phyloP scores from a whole-genome alignment of 2,888 invertebrate species.

The Chouioia cunea region DNA sequence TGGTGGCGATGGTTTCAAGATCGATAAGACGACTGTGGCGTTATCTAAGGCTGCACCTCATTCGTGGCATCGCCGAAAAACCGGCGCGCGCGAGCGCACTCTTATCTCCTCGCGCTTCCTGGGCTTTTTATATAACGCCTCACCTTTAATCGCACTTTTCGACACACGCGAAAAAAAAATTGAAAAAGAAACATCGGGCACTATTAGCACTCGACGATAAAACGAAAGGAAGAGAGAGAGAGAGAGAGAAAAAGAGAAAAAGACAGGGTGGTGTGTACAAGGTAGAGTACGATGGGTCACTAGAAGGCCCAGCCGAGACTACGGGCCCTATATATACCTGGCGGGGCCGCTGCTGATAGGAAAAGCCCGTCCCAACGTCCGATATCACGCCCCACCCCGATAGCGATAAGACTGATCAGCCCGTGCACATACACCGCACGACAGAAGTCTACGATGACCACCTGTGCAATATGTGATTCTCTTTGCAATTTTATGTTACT shows the following conservation, averaged over 20 bases:
- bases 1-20: conserved; percentile 23
- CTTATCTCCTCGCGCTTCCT: conserved; percentile 7
- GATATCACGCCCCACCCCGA: conserved; percentile 64
- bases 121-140: conserved; percentile 1
- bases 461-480: neutral
- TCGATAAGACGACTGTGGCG: conserved; percentile 28
- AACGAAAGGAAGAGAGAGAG: neutral
- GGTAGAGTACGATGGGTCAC: conserved; percentile 54
- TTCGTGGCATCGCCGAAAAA: conserved; percentile 7
- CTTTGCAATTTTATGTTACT: too few relatives aligned
- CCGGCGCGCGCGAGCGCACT: neutral
- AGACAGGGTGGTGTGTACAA: conserved; percentile 28
- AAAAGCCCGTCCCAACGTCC: conserved; percentile 57
- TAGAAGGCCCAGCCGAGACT: conserved; percentile 58
- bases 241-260: neutral
- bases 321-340: conserved; percentile 61
- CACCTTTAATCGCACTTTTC: neutral
- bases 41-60: conserved; percentile 14
- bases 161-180: neutral
- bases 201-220: neutral
- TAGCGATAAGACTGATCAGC: conserved; percentile 59
- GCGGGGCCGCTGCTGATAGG: conserved; percentile 58
- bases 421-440: neutral
- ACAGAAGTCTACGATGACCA: neutral
- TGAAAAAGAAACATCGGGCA: neutral